Evolutionary conservation across 2,888 invertebrate species (phyloP).

Genomic region (Phania funesta): DNA sequence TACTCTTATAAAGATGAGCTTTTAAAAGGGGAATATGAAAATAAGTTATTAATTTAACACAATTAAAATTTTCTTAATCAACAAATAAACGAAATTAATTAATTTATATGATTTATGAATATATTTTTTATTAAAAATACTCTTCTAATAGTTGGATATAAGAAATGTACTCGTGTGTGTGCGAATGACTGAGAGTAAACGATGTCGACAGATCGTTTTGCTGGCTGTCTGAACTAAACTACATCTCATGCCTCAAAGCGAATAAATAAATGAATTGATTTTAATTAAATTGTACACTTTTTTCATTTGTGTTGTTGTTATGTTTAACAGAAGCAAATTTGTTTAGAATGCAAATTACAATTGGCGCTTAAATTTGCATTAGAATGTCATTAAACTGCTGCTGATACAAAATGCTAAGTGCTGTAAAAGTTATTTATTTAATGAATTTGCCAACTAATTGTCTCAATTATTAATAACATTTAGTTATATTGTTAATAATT

Average conservation of each 20-base stretch:
- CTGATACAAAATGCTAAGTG: background rate
- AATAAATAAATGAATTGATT: slow-evolving; percentile 45
- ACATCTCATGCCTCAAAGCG: background rate
- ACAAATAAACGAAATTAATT: slow-evolving; percentile 59
- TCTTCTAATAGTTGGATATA: slow-evolving; percentile 21
- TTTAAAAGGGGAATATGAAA: slow-evolving; percentile 11
- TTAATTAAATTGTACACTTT: slow-evolving; percentile 35
- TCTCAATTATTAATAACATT: slow-evolving; percentile 1
- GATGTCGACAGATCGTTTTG: background rate
- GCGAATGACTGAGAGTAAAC: background rate
- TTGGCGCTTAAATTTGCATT: slow-evolving; percentile 55
- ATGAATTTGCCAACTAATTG: background rate
- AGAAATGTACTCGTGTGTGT: background rate
- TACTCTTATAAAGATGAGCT: slow-evolving; percentile 8
- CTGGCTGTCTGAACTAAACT: background rate
- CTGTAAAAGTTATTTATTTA: slow-evolving; percentile 3
- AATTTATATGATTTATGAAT: slow-evolving; percentile 50
- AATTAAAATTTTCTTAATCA: slow-evolving; percentile 59
- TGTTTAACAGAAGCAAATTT: slow-evolving; percentile 37
- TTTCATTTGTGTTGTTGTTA: background rate
- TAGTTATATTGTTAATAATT: too few species aligned
- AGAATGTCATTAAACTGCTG: slow-evolving; percentile 29
- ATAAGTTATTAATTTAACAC: slow-evolving; percentile 61
- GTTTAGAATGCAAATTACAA: slow-evolving; percentile 44
- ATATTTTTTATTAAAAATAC: background rate